Base-by-base conservation (phyloP, 2,113 vertebrate genomes). In the Callopanchax toddi region DNA sequence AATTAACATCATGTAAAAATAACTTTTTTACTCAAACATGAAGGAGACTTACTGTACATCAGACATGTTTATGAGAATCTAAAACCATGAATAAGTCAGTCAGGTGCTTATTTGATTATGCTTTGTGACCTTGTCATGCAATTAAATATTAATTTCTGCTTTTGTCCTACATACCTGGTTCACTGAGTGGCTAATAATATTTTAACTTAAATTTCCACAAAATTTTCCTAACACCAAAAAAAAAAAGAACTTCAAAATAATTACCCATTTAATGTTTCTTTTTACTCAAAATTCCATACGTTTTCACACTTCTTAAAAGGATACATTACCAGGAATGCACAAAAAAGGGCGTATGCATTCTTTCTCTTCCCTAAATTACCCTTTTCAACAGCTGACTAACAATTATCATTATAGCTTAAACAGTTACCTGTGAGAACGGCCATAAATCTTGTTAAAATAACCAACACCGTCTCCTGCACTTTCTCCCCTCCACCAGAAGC, bases 361-460 rank as follows among this genome's bases (percentile, higher is more conserved):
- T 60, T 62, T 59, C 67, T 66, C 66, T 85, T 69, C 51, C 57
- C 87, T 91, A 91, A 92, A 95, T 94, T 70, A 92, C 91, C 89
- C n/a, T 67, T 86, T 94, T 90, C 94, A 92, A 94, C 93, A 89
- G 87, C 94, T 94, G 94, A 95, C 91, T 91, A 93, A 93, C 94
- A 94, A 95, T 96, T 94, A 95, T 93, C 93, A 94, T 97, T 95
- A 95, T 89, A 87, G 93, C 93, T 92, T 89, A 94, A 95, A 93
- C 90, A 82, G 92, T 96, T 95, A 95, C 93, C 92, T 96, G 91
- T 91, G 93, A 96, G 93, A 94, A 92, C 78, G 79, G 91, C 89
- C 94, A 95, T 97, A 96, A 95, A 96, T 97, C 95, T 96, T 96
- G 94, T 93, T 96, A 95, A 95, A 96, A 95, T 94, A 96, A 96